Evolutionary conservation across 2,797 vertebrate genomes (phyloP).

Genomic region (Etheostoma perlongum): DNA sequence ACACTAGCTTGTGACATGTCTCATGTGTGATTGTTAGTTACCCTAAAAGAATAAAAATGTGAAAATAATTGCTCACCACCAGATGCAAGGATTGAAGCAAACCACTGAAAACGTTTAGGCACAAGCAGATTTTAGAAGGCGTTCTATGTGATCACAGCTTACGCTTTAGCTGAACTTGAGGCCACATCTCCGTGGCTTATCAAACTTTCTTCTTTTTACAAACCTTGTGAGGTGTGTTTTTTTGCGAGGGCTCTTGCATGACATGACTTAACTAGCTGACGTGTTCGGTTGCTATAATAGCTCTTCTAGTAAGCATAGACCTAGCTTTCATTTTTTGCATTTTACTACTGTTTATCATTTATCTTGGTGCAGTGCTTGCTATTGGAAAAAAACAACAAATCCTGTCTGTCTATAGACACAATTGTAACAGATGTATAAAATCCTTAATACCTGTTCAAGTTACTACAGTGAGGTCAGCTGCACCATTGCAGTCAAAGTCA

Average conservation of each 20-base stretch:
- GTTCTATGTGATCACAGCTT: slow-evolving; percentile 36
- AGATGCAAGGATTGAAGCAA: slow-evolving; percentile 38
- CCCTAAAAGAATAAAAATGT: slow-evolving; percentile 20
- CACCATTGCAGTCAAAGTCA: slow-evolving; percentile 6
- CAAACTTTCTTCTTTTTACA: slow-evolving; percentile 36
- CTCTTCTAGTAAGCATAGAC: slow-evolving; percentile 2
- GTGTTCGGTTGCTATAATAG: neutral
- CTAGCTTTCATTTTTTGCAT: slow-evolving; percentile 1
- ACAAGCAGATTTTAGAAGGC: slow-evolving; percentile 27
- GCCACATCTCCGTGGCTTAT: slow-evolving; percentile 32
- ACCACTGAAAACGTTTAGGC: slow-evolving; percentile 22
- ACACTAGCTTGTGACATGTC: slow-evolving; percentile 10
- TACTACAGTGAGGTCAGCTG: slow-evolving; percentile 5
- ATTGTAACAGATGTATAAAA: slow-evolving; percentile 2
- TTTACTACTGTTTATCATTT: slow-evolving; percentile 11
- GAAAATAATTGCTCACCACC: slow-evolving; percentile 30
- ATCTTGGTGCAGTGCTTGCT: neutral
- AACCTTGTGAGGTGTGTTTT: slow-evolving; percentile 26
- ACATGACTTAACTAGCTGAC: slow-evolving; percentile 1
- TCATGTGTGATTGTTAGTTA: slow-evolving; percentile 20
- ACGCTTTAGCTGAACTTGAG: slow-evolving; percentile 26
- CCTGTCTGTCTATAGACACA: neutral
- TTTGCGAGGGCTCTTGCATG: neutral
- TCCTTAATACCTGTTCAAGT: neutral
- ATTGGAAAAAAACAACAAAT: neutral